These are phyloP conservation scores for Lithophane ornitopus DNA, from an alignment of 2,888 invertebrate genomes.

Conservation along the genomic window DNA sequence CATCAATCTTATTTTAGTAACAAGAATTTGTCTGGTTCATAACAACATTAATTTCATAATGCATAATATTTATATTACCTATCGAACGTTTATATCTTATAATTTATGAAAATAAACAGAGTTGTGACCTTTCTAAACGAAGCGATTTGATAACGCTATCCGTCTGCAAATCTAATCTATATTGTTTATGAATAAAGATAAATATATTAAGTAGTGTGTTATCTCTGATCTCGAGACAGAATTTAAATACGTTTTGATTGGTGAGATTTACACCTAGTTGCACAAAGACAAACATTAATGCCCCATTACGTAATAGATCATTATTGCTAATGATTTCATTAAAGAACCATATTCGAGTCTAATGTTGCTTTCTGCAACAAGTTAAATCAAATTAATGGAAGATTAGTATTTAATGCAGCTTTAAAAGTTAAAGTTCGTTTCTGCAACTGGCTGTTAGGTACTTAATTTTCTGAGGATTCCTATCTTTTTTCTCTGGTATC, in stretches of 20 bases:
- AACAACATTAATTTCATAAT: slow-evolving; percentile 9
- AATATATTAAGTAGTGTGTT: background rate
- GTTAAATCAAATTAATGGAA: too few species aligned
- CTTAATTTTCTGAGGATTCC: background rate
- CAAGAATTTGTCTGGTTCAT: background rate
- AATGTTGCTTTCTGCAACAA: too few species aligned
- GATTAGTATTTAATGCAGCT: too few species aligned
- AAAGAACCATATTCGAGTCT: too few species aligned
- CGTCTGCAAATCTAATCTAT: slow-evolving; percentile 42
- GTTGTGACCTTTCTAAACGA: slow-evolving; percentile 24
- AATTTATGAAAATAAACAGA: slow-evolving; percentile 25
- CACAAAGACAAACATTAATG: too few species aligned
- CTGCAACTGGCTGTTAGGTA: background rate
- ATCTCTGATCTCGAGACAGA: background rate
- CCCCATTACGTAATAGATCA: too few species aligned
- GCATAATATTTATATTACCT: slow-evolving; percentile 31
- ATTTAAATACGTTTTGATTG: slow-evolving; percentile 10
- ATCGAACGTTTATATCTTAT: slow-evolving; percentile 13
- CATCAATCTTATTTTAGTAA: background rate
- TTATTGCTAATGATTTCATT: too few species aligned
- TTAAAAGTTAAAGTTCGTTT: too few species aligned
- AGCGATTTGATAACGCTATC: slow-evolving; percentile 31
- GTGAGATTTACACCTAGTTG: background rate
- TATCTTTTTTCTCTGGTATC: background rate
- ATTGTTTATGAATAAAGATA: slow-evolving; percentile 24